phyloP scores from a whole-genome alignment of 2,113 vertebrate species.

The Mugil cephalus region DNA sequence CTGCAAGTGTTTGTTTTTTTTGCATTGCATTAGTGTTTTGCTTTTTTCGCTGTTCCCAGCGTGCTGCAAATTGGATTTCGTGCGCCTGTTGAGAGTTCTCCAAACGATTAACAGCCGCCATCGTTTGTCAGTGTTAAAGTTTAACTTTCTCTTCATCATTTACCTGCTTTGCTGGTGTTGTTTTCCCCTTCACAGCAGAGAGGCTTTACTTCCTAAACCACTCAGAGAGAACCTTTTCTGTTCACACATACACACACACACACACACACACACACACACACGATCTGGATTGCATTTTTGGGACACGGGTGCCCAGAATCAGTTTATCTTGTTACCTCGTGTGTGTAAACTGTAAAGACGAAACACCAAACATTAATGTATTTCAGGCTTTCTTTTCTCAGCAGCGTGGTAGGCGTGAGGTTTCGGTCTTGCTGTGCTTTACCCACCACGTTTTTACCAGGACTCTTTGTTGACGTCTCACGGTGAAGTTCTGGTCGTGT shows the following conservation, averaged over 20 bases:
- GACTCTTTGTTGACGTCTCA: not conserved
- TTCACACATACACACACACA: not conserved
- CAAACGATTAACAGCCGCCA: constrained; percentile 8
- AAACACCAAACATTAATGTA: no score
- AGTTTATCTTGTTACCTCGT: not conserved
- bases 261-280: not conserved
- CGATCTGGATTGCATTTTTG: not conserved
- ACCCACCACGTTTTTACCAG: not conserved
- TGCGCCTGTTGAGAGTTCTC: constrained; percentile 1
- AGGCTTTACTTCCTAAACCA: not conserved
- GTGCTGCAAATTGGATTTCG: not conserved
- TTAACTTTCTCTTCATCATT: constrained; percentile 39
- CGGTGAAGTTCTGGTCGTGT: constrained; percentile 6
- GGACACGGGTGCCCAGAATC: not conserved
- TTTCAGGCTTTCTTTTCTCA: not conserved
- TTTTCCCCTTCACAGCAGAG: constrained; percentile 2
- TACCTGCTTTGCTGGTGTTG: not conserved
- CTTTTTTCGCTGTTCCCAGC: not conserved
- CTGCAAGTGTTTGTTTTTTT: not conserved
- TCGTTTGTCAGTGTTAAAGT: constrained; percentile 30
- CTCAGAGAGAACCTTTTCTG: not conserved
- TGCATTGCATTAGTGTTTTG: not conserved
- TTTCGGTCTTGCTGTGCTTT: constrained; percentile 25
- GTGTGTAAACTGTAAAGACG: not conserved
- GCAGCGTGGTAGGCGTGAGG: constrained; percentile 3